phyloP scores from a whole-genome alignment of 2,797 vertebrate genomes.

The Thaleichthys pacificus region DNA sequence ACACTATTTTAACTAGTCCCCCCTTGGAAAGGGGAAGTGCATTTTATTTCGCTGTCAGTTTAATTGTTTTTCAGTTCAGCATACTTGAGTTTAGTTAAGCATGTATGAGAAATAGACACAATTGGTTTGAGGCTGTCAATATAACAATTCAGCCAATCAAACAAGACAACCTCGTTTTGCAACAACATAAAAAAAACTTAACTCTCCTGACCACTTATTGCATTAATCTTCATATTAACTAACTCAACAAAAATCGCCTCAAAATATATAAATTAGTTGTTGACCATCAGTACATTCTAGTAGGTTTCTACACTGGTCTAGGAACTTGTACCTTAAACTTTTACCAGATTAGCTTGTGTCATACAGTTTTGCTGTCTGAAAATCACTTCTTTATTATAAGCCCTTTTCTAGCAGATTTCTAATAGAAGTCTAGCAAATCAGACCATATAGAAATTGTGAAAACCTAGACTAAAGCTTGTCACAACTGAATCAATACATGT shows the following conservation, averaged over 20 bases:
- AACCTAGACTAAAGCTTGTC: neutral
- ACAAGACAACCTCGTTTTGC: neutral
- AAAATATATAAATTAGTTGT: too few relatives aligned
- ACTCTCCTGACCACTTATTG: neutral
- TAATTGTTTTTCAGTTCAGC: too few relatives aligned
- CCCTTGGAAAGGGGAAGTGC: neutral
- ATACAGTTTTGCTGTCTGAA: too few relatives aligned
- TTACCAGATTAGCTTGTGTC: too few relatives aligned
- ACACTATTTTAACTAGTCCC: neutral
- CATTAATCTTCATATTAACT: neutral
- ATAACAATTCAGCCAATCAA: neutral
- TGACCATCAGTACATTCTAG: too few relatives aligned
- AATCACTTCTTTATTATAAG: too few relatives aligned
- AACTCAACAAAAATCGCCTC: neutral
- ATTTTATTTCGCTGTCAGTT: neutral
- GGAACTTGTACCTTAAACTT: too few relatives aligned
- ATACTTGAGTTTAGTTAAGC: neutral
- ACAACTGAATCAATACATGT: too few relatives aligned
- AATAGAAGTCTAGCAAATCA: neutral
- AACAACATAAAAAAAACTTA: neutral
- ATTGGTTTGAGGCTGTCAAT: neutral
- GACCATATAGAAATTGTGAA: too few relatives aligned
- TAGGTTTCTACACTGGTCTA: too few relatives aligned
- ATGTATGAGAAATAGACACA: neutral
- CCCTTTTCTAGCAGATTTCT: too few relatives aligned